Evolutionary conservation across 2,797 vertebrate genomes (phyloP).

Genomic region (Muraenolepis orangiensis): DNA sequence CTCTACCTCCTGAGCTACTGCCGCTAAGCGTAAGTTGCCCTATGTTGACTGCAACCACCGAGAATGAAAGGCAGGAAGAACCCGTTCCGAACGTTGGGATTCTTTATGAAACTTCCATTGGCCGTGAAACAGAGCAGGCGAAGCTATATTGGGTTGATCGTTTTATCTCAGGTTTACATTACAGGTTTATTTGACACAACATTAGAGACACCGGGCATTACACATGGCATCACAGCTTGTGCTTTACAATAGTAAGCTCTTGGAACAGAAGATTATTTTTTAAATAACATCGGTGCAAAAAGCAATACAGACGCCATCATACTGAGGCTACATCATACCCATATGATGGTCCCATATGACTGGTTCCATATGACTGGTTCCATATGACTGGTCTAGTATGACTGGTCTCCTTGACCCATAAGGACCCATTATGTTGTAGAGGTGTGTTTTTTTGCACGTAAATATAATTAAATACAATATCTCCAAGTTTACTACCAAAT

Average conservation of each 20-base stretch:
- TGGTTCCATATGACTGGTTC: background rate
- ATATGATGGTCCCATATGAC: too few relatives aligned
- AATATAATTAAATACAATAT: too few relatives aligned
- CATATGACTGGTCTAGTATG: background rate
- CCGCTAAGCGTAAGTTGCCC: too few relatives aligned
- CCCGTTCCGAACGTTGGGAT: background rate
- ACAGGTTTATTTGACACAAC: background rate
- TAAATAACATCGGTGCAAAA: background rate
- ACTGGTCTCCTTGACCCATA: background rate
- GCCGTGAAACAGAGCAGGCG: background rate
- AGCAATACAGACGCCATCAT: background rate
- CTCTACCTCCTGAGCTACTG: too few relatives aligned
- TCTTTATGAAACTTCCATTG: background rate
- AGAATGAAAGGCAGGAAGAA: background rate
- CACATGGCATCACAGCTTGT: background rate
- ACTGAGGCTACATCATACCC: background rate
- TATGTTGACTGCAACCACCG: background rate
- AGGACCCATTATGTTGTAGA: background rate
- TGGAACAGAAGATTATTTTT: background rate
- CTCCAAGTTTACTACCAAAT: background rate
- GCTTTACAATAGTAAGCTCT: background rate
- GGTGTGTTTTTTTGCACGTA: too few relatives aligned
- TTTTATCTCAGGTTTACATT: slow-evolving; percentile 8
- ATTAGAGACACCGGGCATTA: background rate
- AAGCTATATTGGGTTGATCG: background rate